Base-by-base conservation (phyloP, 2,113 vertebrate species). In the Neoarius graeffei region DNA sequence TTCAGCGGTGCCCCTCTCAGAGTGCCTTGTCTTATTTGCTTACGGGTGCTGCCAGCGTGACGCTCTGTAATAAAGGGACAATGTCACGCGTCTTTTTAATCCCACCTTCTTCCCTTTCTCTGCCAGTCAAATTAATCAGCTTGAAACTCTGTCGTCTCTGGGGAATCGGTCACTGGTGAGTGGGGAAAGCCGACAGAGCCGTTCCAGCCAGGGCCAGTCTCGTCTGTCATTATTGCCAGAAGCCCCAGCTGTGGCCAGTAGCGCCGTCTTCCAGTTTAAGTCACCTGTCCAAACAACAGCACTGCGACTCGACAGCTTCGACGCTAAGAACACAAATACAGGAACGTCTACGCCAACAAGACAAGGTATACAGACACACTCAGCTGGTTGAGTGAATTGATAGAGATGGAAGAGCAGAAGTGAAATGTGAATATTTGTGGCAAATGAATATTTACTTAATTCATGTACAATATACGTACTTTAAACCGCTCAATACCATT, bases 61-160 rank as follows among this genome's bases (percentile, higher is more conserved):
- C 76, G 87, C 79, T 83, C 83, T 74, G 66, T 89, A 87, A 89
- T 89, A 89, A 90, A 90, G 86, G 48, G 69, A 91, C 90, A 62
- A 83, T 87, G 90, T 87, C 88, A 88, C 56, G 27, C 85, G 60
- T 50, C 64, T 50, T 52, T 57, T 42, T 73, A 30, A 86, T 60
- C 67, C 62, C 73, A 52, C 74, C 62, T 48, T 62, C 60, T 48
- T 74, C 17, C 81, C 84, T 23, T 79, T 56, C 57, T 73, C 42
- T 54, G 81, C 86, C 88, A 90, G 81, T 92, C 81, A 86, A 88
- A 92, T 88, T 89, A 90, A 92, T 92, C 89, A 91, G 74, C 66
- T 74, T 59, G 77, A 87, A 83, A 85, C 79, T 1, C n/a, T 84
- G 71, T 59, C 79, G 87, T 90, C 83, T 88, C 71, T 19, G 25